These are phyloP conservation scores for Helogale parvula DNA, from an alignment of 2,113 vertebrate genomes.

Conservation along the genomic window DNA sequence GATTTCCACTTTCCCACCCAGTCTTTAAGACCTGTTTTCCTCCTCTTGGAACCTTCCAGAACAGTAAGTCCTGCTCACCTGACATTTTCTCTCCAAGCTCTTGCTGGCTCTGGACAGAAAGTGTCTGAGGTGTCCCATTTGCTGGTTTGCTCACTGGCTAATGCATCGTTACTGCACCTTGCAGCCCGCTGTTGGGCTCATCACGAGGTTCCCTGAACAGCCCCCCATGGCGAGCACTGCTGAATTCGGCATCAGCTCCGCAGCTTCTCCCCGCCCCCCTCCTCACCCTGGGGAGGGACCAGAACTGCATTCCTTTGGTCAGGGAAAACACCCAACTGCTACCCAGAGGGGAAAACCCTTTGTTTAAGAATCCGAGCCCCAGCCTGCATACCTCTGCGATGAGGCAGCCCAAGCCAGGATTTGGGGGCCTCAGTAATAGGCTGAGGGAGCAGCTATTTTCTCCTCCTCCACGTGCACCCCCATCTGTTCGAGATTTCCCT, in stretches of 20 bases:
- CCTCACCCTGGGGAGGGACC: background rate
- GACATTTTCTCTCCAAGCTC: background rate
- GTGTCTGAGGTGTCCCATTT: background rate
- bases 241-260: background rate
- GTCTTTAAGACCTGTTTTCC: background rate
- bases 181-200: conserved; percentile 56
- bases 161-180: conserved; percentile 39
- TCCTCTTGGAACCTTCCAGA: conserved; percentile 39
- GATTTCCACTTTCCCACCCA: background rate
- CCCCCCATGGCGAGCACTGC: conserved; percentile 16
- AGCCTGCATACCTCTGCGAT: conserved; percentile 70
- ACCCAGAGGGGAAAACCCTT: conserved; percentile 62
- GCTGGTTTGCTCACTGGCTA: conserved; percentile 39
- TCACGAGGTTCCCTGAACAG: conserved; percentile 66
- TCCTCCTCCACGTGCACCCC: conserved; percentile 80
- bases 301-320: conserved; percentile 19
- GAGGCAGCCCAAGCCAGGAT: conserved; percentile 53
- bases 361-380: conserved; percentile 56
- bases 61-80: background rate
- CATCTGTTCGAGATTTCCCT: conserved; percentile 85
- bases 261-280: conserved; percentile 32
- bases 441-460: conserved; percentile 82
- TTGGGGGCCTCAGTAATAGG: conserved; percentile 66
- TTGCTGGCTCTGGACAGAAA: background rate
- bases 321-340: conserved; percentile 43